Evolutionary conservation across 1,140 invertebrate species (phyloP).

Genomic region (Diuraphis noxia): DNA sequence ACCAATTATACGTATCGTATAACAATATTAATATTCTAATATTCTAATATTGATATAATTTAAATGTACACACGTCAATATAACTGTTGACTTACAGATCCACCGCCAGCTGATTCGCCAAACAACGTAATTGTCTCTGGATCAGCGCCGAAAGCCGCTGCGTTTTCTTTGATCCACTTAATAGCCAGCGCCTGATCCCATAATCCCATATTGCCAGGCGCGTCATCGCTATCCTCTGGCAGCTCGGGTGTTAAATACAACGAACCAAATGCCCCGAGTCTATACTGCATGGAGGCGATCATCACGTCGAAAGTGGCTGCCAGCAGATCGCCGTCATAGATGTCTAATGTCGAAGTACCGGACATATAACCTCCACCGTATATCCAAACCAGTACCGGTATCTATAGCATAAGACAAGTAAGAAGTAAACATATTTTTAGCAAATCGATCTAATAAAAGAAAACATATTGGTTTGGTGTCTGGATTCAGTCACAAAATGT

Average conservation of each 20-base stretch:
- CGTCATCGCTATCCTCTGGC: conserved; percentile 60
- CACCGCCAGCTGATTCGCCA: conserved; percentile 89
- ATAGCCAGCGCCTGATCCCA: conserved; percentile 92
- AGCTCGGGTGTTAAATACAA: conserved; percentile 68
- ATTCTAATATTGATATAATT: background rate
- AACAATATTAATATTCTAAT: too few species aligned
- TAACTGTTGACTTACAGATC: conserved; percentile 70
- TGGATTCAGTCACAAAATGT: too few species aligned
- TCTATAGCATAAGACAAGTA: conserved; percentile 60
- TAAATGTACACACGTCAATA: background rate
- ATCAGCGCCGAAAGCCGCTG: conserved; percentile 87
- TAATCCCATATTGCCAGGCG: conserved; percentile 77
- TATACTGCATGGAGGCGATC: conserved; percentile 85
- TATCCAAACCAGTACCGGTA: conserved; percentile 88
- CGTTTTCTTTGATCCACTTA: conserved; percentile 90
- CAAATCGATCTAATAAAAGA: too few species aligned
- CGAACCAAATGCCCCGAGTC: conserved; percentile 89
- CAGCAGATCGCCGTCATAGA: conserved; percentile 86
- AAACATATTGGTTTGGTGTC: too few species aligned
- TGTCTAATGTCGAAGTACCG: conserved; percentile 84
- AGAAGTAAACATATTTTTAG: background rate
- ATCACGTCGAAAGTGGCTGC: conserved; percentile 81
- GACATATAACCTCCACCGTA: conserved; percentile 92
- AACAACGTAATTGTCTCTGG: conserved; percentile 90
- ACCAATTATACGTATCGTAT: too few species aligned